A percentile compares a stretch with the other conserved stretches of the same genome.
phyloP scores from a whole-genome alignment of 2,113 vertebrate genomes.

The Rhinoderma darwinii region DNA sequence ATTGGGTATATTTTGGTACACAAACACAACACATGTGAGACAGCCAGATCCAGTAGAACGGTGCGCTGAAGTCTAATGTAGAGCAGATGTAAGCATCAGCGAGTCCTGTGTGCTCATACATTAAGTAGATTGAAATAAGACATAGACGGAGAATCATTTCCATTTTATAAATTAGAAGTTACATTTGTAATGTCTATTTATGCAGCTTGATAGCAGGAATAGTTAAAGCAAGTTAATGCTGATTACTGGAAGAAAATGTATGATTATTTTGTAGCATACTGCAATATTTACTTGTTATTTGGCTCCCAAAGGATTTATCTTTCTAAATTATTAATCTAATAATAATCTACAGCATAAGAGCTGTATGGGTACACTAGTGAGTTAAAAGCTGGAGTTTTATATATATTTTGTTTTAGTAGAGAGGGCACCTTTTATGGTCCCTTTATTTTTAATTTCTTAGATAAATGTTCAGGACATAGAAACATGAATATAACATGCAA shows the following conservation, averaged over 20 bases:
- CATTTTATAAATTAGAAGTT: conserved; percentile 17
- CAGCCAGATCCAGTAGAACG: not conserved
- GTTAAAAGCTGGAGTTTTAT: not conserved
- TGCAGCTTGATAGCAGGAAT: not conserved
- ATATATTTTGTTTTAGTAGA: not conserved
- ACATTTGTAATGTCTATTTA: conserved; percentile 19
- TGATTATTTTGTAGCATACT: not conserved
- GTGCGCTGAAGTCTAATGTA: not conserved
- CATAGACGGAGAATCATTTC: not conserved
- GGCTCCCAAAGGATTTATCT: not conserved
- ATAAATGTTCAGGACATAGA: conserved; percentile 21
- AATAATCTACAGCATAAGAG: not conserved
- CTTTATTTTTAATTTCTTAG: not conserved
- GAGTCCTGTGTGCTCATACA: conserved; percentile 6
- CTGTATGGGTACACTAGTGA: not conserved
- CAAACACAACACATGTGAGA: conserved; percentile 8
- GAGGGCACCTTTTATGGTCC: conserved; percentile 14
- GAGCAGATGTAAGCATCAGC: not conserved
- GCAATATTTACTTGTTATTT: conserved; percentile 10
- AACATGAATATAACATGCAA: not conserved
- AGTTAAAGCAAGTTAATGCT: conserved; percentile 7
- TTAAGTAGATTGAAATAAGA: conserved; percentile 32
- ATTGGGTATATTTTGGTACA: conserved; percentile 16
- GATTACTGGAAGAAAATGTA: conserved; percentile 4
- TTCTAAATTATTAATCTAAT: conserved; percentile 18